Conservation (phyloP, 2,113 vertebrate species). For the Phylloscopus trochiloides region DNA sequence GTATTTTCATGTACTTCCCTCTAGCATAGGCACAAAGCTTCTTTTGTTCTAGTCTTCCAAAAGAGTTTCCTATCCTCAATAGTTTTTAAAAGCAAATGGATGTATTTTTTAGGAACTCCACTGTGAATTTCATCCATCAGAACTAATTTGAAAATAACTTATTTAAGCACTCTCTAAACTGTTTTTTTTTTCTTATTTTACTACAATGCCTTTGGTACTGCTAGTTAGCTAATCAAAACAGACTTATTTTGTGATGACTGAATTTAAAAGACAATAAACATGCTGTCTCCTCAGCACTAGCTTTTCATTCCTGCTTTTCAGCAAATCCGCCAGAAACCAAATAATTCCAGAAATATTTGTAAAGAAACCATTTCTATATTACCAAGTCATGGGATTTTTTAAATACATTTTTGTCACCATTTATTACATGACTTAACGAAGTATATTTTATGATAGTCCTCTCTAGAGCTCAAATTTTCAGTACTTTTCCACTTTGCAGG, state of each 20-base stretch:
- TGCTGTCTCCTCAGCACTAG: neutral
- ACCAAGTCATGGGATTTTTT: accelerated
- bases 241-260: neutral
- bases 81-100: neutral
- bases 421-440: neutral
- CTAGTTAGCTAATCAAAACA: neutral
- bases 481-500: neutral
- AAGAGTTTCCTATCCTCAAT: neutral
- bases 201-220: neutral
- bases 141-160: neutral
- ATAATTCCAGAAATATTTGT: neutral
- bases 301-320: neutral
- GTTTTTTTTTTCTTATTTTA: neutral
- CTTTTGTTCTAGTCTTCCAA: neutral
- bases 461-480: neutral
- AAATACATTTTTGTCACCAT: neutral
- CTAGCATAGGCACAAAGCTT: neutral
- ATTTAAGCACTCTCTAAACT: too few species aligned
- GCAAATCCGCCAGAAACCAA: neutral
- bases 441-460: neutral
- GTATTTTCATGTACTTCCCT: neutral
- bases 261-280: neutral
- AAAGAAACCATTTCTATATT: neutral
- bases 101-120: neutral
- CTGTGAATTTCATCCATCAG: neutral